These are phyloP conservation scores for Halotydeus destructor DNA, from an alignment of 1,140 invertebrate species.

Conservation along the genomic window DNA sequence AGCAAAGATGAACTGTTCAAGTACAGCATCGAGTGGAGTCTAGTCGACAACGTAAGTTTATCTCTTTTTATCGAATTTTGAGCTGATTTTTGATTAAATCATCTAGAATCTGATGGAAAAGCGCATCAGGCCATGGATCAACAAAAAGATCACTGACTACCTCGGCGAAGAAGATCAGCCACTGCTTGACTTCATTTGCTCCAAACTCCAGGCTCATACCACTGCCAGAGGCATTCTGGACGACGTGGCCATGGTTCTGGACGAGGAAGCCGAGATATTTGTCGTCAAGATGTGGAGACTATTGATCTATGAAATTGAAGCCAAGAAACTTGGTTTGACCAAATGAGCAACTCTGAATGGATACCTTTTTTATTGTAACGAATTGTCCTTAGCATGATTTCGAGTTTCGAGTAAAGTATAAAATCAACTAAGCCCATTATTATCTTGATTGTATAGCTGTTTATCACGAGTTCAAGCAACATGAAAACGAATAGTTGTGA, in stretches of 20 bases:
- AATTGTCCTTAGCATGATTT: background rate
- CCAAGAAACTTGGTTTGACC: slow-evolving; percentile 48
- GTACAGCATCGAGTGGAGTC: slow-evolving; percentile 73
- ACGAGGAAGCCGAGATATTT: slow-evolving; percentile 98
- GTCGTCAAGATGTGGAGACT: slow-evolving; percentile 99
- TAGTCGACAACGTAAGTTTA: slow-evolving; percentile 47
- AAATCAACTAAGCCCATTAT: no score
- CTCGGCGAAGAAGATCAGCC: slow-evolving; percentile 98
- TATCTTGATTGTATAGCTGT: no score
- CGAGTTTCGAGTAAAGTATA: background rate
- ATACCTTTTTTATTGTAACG: background rate
- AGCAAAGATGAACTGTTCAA: slow-evolving; percentile 86
- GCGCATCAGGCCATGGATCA: slow-evolving; percentile 93
- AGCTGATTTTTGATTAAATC: slow-evolving; percentile 10
- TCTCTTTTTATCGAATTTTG: slow-evolving; percentile 6
- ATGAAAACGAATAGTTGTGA: slow-evolving; percentile 21
- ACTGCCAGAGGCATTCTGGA: slow-evolving; percentile 80
- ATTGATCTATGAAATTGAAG: slow-evolving; percentile 96
- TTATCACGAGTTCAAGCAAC: no score
- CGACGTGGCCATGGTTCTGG: slow-evolving; percentile 96
- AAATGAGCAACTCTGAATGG: slow-evolving; percentile 12
- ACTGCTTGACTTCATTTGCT: slow-evolving; percentile 94
- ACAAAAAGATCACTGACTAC: slow-evolving; percentile 98
- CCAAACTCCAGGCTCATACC: slow-evolving; percentile 80
- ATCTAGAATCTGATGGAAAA: slow-evolving; percentile 69